A percentile compares a stretch with the other conserved stretches of the same genome.
Evolutionary conservation across 2,888 invertebrate genomes (phyloP).

Genomic region (Chrysotoxum bicinctum): DNA sequence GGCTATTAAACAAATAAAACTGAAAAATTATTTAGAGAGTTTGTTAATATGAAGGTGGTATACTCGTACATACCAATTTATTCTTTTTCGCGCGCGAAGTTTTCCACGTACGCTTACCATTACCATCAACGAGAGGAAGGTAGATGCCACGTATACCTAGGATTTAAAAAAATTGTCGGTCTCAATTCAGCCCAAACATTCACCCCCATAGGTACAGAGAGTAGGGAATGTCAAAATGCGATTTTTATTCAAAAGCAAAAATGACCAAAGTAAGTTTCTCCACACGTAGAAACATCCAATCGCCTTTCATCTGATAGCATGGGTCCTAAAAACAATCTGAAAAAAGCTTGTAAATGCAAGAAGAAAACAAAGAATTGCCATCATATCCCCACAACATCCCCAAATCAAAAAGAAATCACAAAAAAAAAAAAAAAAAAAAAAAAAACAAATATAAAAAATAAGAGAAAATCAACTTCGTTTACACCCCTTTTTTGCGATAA

Average conservation of each 20-base stretch:
- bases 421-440: slow-evolving; percentile 44
- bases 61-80: neutral
- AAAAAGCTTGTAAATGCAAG: slow-evolving; percentile 63
- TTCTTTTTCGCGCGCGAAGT: slow-evolving; percentile 53
- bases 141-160: neutral
- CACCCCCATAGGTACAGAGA: neutral
- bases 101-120: slow-evolving; percentile 16
- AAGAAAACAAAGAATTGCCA: slow-evolving; percentile 67
- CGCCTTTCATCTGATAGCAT: slow-evolving; percentile 61
- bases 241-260: slow-evolving; percentile 32
- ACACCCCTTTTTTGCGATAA: slow-evolving; percentile 73
- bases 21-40: slow-evolving; percentile 63
- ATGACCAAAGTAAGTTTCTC: slow-evolving; percentile 23
- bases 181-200: neutral
- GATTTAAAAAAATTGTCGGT: slow-evolving; percentile 1
- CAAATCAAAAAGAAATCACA: slow-evolving; percentile 48
- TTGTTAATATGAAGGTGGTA: slow-evolving; percentile 44
- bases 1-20: slow-evolving; percentile 31
- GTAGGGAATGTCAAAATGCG: slow-evolving; percentile 15
- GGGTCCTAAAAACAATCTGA: slow-evolving; percentile 70
- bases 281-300: slow-evolving; percentile 58
- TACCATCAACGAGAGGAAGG: neutral
- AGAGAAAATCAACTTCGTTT: slow-evolving; percentile 75
- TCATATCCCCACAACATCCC: slow-evolving; percentile 44
- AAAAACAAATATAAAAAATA: slow-evolving; percentile 71